Percentiles rank a stretch among this genome's conserved stretches.
These are phyloP conservation scores for Novumbra hubbsi DNA, from an alignment of 2,797 vertebrate genomes.

Conservation along the genomic window DNA sequence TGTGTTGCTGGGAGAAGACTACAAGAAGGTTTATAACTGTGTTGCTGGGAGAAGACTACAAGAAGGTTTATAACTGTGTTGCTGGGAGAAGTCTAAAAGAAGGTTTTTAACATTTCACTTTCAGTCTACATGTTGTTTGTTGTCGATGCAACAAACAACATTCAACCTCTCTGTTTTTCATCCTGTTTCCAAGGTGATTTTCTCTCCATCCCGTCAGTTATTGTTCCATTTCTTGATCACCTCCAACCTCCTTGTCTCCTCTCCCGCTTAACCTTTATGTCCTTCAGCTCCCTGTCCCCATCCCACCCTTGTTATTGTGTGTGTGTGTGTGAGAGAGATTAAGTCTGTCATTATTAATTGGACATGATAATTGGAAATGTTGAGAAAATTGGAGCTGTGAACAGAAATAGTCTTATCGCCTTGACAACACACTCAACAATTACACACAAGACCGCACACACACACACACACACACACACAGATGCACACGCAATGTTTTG, in stretches of 20 bases:
- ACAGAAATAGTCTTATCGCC: neutral
- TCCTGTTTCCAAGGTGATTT: neutral
- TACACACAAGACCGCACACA: neutral
- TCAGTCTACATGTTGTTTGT: no score
- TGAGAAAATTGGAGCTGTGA: neutral
- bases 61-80: no score
- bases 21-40: no score
- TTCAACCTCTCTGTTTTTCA: neutral
- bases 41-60: no score
- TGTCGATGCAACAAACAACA: no score
- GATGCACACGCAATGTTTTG: neutral
- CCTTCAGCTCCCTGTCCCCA: neutral
- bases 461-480: neutral
- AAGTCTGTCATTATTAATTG: constrained; percentile 1
- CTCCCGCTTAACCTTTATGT: neutral
- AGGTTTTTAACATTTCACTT: no score
- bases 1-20: no score
- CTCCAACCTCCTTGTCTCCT: neutral
- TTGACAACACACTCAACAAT: neutral
- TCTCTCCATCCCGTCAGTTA: neutral
- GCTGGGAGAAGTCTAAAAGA: no score
- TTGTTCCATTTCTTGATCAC: neutral
- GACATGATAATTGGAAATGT: neutral
- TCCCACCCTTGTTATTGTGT: neutral
- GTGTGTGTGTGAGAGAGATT: constrained; percentile 3